Conservation (phyloP, 2,113 vertebrate species). For the Arenaria interpres region DNA sequence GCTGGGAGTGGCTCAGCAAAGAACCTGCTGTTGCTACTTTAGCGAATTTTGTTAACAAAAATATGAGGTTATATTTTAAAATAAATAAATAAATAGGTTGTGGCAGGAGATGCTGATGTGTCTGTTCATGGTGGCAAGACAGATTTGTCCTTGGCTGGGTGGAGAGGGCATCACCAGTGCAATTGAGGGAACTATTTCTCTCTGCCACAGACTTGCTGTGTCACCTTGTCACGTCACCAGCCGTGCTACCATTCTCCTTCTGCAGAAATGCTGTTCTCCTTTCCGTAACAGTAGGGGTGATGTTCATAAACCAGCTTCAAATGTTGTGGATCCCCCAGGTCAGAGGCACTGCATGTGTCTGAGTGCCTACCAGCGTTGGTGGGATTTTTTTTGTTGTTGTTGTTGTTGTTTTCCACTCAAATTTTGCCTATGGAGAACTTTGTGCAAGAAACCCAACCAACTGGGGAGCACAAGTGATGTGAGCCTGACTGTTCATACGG, state of each 20-base stretch:
- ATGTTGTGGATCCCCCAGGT: no score
- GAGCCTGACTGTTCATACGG: background rate
- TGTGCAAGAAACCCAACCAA: background rate
- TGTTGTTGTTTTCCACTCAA: background rate
- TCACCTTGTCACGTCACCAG: background rate
- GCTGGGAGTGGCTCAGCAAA: background rate
- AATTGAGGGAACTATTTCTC: background rate
- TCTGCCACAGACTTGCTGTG: background rate
- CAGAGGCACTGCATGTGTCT: fast-evolving
- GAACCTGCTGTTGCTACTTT: background rate
- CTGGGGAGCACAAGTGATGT: fast-evolving
- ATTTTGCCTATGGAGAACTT: background rate
- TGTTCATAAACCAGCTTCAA: background rate
- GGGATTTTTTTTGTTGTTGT: background rate
- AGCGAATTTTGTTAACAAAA: background rate
- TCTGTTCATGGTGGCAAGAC: background rate
- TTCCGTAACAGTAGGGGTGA: fast-evolving
- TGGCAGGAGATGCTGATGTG: background rate
- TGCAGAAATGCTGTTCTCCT: background rate
- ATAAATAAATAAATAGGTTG: background rate
- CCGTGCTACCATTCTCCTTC: fast-evolving
- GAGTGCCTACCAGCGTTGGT: background rate
- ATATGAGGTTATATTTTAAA: background rate
- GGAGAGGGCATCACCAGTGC: background rate
- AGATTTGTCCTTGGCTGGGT: background rate